Conservation (phyloP, 2,888 invertebrate species). For the Drosophila paracracens region DNA sequence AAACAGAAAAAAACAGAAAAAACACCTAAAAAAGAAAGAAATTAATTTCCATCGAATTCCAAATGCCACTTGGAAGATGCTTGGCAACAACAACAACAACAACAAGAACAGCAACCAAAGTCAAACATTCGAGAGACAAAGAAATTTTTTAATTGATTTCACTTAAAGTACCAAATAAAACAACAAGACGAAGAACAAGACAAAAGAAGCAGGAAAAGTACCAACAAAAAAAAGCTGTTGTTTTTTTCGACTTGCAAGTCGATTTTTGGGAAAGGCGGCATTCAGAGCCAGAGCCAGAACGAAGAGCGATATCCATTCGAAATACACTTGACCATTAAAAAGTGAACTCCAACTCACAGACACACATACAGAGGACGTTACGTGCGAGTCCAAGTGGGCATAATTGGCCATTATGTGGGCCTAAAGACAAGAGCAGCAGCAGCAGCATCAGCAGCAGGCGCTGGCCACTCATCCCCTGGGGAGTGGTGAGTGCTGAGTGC, state of each 20-base stretch:
- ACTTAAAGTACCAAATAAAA: slow-evolving; percentile 74
- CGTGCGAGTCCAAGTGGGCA: slow-evolving; percentile 66
- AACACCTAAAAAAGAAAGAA: slow-evolving; percentile 58
- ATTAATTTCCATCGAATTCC: slow-evolving; percentile 79
- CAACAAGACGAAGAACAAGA: slow-evolving; percentile 25
- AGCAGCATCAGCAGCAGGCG: slow-evolving; percentile 18
- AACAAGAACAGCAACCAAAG: slow-evolving; percentile 49
- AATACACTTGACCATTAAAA: slow-evolving; percentile 76
- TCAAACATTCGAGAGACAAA: slow-evolving; percentile 77
- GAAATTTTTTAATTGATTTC: slow-evolving; percentile 80
- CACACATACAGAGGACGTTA: slow-evolving; percentile 20
- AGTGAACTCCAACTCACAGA: slow-evolving; percentile 46
- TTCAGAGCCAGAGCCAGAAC: slow-evolving; percentile 29
- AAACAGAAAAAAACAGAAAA: slow-evolving; percentile 16
- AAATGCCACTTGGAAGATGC: slow-evolving; percentile 74
- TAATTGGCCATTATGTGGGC: slow-evolving; percentile 78
- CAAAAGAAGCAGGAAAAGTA: slow-evolving; percentile 34
- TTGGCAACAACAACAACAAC: slow-evolving; percentile 38
- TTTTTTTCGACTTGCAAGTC: slow-evolving; percentile 38
- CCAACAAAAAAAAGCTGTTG: slow-evolving; percentile 33
- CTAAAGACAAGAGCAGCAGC: slow-evolving; percentile 47
- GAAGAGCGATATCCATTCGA: slow-evolving; percentile 37
- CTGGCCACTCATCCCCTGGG: slow-evolving; percentile 1
- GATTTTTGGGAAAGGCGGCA: slow-evolving; percentile 56
- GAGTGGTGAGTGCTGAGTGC: not conserved